Percentiles rank a stretch among this genome's conserved stretches.
These are phyloP conservation scores for Euwallacea fornicatus DNA, from an alignment of 1,140 invertebrate species.

Conservation along the genomic window DNA sequence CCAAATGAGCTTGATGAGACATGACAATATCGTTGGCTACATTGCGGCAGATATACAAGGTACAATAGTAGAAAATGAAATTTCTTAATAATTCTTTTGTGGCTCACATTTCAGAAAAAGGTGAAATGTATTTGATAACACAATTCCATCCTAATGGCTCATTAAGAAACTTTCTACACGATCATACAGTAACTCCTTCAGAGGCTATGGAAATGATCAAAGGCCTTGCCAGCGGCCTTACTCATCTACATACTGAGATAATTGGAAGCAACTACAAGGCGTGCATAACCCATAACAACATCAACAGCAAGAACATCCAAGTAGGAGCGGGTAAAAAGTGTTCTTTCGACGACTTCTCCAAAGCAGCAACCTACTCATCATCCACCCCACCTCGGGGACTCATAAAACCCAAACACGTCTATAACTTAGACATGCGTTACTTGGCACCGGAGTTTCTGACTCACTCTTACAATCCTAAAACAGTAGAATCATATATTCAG, in stretches of 20 bases:
- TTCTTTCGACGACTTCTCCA: constrained; percentile 92
- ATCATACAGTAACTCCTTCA: constrained; percentile 67
- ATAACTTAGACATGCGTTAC: constrained; percentile 72
- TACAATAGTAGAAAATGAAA: background rate
- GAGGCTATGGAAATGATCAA: constrained; percentile 68
- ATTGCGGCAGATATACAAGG: constrained; percentile 79
- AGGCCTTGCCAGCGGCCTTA: constrained; percentile 77
- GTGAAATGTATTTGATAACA: too few relatives aligned
- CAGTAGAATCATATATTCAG: constrained; percentile 91
- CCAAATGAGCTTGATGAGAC: constrained; percentile 87
- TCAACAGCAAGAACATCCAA: constrained; percentile 94
- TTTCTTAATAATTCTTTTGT: constrained; percentile 54
- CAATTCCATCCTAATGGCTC: constrained; percentile 87
- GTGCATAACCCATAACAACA: constrained; percentile 90
- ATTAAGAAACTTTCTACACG: constrained; percentile 83
- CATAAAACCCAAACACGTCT: background rate
- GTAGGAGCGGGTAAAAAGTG: constrained; percentile 90
- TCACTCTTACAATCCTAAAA: constrained; percentile 73
- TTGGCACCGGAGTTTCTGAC: constrained; percentile 91
- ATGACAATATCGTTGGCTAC: constrained; percentile 93
- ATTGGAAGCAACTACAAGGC: constrained; percentile 87
- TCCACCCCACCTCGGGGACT: too few relatives aligned
- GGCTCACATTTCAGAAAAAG: too few relatives aligned
- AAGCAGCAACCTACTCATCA: constrained; percentile 60
- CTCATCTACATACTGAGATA: constrained; percentile 89